These are phyloP conservation scores for Xestia ashworthii DNA, from an alignment of 2,888 invertebrate genomes.

Conservation along the genomic window DNA sequence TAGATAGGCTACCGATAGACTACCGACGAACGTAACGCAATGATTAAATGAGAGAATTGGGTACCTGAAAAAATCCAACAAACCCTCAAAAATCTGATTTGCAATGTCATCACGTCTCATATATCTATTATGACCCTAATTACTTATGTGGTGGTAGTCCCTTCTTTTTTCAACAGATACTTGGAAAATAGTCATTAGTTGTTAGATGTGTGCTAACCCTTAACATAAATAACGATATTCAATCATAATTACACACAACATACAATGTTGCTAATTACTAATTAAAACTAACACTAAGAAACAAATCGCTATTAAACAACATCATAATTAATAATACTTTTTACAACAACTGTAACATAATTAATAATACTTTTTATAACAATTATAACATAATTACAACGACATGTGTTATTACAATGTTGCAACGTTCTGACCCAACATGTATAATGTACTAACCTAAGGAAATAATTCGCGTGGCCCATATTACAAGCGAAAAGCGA, in stretches of 20 bases:
- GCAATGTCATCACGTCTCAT: too few species aligned
- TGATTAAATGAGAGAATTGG: not conserved
- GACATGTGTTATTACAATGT: slow-evolving; percentile 65
- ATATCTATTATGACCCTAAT: too few species aligned
- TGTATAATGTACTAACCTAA: slow-evolving; percentile 61
- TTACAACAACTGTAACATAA: slow-evolving; percentile 61
- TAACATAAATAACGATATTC: not conserved
- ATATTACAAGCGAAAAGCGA: slow-evolving; percentile 60
- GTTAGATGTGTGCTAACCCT: not conserved
- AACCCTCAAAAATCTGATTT: not conserved
- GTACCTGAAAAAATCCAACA: not conserved
- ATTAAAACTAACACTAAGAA: slow-evolving; percentile 39
- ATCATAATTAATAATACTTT: slow-evolving; percentile 42
- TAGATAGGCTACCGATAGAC: too few species aligned
- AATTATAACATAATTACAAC: slow-evolving; percentile 60
- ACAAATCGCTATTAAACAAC: slow-evolving; percentile 46
- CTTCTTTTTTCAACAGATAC: too few species aligned
- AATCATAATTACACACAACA: slow-evolving; percentile 29
- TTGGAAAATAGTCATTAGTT: not conserved
- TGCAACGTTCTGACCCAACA: slow-evolving; percentile 61
- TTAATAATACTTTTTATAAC: slow-evolving; percentile 51
- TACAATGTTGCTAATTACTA: slow-evolving; percentile 53
- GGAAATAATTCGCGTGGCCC: slow-evolving; percentile 64
- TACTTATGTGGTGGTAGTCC: not conserved
- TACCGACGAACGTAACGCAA: too few species aligned